Evolutionary conservation across 2,888 invertebrate species (phyloP).

Genomic region (Anthrax anthrax): DNA sequence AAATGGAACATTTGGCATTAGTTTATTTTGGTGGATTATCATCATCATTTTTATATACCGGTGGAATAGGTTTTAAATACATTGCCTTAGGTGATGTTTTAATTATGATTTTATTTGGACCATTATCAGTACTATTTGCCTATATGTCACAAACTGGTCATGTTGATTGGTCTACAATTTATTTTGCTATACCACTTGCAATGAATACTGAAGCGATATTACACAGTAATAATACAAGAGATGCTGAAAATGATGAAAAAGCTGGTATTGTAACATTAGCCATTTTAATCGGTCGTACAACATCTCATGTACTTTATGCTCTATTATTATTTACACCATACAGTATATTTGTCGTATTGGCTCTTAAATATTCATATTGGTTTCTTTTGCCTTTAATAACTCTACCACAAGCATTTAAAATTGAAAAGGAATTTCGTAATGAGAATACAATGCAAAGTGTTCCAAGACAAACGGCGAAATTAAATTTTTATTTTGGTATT

Average conservation of each 20-base stretch:
- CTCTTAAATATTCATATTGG: slow-evolving; percentile 73
- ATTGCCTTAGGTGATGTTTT: slow-evolving; percentile 88
- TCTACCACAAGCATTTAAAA: slow-evolving; percentile 73
- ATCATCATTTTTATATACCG: slow-evolving; percentile 91
- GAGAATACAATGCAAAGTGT: slow-evolving; percentile 64
- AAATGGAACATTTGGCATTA: slow-evolving; percentile 86
- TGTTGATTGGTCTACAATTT: slow-evolving; percentile 79
- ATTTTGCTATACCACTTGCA: slow-evolving; percentile 87
- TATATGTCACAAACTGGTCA: slow-evolving; percentile 85
- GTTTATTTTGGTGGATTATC: slow-evolving; percentile 92
- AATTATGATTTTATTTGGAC: slow-evolving; percentile 85
- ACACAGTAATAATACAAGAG: slow-evolving; percentile 89
- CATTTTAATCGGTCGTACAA: slow-evolving; percentile 81
- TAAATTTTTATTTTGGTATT: slow-evolving; percentile 83
- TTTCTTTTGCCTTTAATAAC: slow-evolving; percentile 80
- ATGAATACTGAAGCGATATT: slow-evolving; percentile 90
- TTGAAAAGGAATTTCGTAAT: slow-evolving; percentile 76
- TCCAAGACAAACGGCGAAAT: slow-evolving; percentile 75
- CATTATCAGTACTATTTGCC: slow-evolving; percentile 84
- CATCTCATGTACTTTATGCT: slow-evolving; percentile 82
- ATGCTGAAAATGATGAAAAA: slow-evolving; percentile 71
- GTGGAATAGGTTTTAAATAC: slow-evolving; percentile 90
- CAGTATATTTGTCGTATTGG: slow-evolving; percentile 72
- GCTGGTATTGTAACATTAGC: slow-evolving; percentile 91
- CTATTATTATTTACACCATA: slow-evolving; percentile 83